These are phyloP conservation scores for Mythimna impura DNA, from an alignment of 2,888 invertebrate genomes.

Conservation along the genomic window DNA sequence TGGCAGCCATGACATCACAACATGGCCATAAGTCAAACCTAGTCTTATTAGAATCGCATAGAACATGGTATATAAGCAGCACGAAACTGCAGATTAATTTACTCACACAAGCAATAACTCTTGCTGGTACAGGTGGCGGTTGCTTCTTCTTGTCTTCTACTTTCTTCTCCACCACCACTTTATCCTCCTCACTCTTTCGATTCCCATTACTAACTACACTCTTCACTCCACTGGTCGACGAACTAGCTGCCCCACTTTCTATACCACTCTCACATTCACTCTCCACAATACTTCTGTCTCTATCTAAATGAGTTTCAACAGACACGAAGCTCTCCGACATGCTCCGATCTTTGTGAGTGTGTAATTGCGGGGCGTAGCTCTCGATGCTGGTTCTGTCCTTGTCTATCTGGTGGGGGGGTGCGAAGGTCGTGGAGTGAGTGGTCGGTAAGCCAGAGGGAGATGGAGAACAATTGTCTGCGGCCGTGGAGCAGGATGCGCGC, in stretches of 20 bases:
- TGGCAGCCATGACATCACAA: no score
- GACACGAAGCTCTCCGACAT: constrained; percentile 45
- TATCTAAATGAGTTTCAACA: constrained; percentile 47
- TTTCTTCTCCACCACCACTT: constrained; percentile 33
- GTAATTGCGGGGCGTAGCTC: constrained; percentile 38
- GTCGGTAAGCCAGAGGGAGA: constrained; percentile 51
- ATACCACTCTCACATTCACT: constrained; percentile 52
- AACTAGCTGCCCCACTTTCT: constrained; percentile 47
- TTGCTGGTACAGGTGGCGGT: constrained; percentile 74
- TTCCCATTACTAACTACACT: constrained; percentile 39
- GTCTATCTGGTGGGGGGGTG: constrained; percentile 48
- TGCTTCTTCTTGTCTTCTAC: constrained; percentile 54
- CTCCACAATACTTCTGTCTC: constrained; percentile 46
- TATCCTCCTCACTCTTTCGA: constrained; percentile 32
- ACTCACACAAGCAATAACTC: constrained; percentile 70
- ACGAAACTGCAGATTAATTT: not conserved
- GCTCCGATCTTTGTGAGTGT: constrained; percentile 32
- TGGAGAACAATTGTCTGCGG: constrained; percentile 59
- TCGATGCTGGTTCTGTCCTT: constrained; percentile 58
- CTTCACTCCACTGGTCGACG: constrained; percentile 46
- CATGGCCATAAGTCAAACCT: no score
- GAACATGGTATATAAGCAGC: no score
- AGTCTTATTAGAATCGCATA: no score
- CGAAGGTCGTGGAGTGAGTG: constrained; percentile 40
- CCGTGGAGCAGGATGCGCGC: constrained; percentile 70